Percentiles rank a stretch among this genome's conserved stretches.
These are phyloP conservation scores for Ovibos moschatus DNA, from an alignment of 2,113 vertebrate genomes.

Conservation along the genomic window DNA sequence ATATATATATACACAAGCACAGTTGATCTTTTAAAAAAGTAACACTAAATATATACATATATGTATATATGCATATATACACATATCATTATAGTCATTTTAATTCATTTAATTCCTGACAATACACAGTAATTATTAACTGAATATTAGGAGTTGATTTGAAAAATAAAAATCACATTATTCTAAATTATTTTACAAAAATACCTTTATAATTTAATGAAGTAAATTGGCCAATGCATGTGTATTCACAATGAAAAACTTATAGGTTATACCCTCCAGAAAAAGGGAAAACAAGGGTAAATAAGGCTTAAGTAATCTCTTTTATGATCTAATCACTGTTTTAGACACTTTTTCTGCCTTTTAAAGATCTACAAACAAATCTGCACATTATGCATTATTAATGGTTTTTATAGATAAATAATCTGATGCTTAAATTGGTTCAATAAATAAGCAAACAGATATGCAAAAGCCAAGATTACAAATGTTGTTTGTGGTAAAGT, in stretches of 20 bases:
- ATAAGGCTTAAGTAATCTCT: not conserved
- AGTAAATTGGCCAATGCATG: not conserved
- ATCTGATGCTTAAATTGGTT: not conserved
- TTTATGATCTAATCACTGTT: not conserved
- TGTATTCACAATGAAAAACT: not conserved
- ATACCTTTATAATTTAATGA: not conserved
- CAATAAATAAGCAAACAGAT: not conserved
- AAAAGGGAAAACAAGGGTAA: not conserved
- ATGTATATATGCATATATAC: not conserved
- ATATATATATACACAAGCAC: not conserved
- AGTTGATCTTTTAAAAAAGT: not conserved
- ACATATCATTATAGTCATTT: not conserved
- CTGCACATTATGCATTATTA: not conserved
- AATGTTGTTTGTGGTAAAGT: not conserved
- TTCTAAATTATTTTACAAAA: not conserved
- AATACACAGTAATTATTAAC: not conserved
- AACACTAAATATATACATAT: not conserved
- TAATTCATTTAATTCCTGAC: not conserved
- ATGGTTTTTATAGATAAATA: not conserved
- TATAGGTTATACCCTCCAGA: not conserved
- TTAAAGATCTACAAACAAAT: not conserved
- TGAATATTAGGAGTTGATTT: not conserved
- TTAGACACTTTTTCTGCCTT: not conserved
- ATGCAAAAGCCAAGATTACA: not conserved
- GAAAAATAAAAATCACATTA: not conserved